Evolutionary conservation across 2,113 vertebrate species (phyloP), one percentile per base, ranked within the genome.

Genomic region (Macrotus californicus): DNA sequence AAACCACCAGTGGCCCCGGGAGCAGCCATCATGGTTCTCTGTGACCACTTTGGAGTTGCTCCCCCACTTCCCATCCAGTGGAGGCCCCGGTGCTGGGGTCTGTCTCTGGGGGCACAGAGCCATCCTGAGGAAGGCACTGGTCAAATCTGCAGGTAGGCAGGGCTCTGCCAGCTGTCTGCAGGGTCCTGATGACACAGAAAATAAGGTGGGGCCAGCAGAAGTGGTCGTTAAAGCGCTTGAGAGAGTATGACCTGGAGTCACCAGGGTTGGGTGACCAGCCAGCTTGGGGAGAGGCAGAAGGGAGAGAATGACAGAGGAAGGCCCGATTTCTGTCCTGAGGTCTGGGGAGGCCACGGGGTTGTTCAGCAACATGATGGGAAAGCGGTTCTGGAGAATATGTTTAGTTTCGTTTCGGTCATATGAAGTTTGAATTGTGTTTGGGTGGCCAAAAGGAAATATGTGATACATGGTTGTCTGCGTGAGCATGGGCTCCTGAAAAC

Each of bases 401-500:
- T 73, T 39, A 50, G 43, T 26, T 77, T 64, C 24, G 6, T 34
- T 34, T 52, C 15, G 43, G 31, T 24, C 29, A 21, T 69, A n/a
- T 29, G 54, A 86, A 46, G 2, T 86, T 86, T 31, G 29, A 48
- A 56, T 31, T 41, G n/a, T 70, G 39, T 64, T 67, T 21, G 73
- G n/a, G 4, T 22, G 41, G 22, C 12, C 21, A 48, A 8, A 36
- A 52, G 10, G 11, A 43, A 54, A 29, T 13, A 59, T 2, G 16
- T n/a, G 64, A 15, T n/a, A 2, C 15, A 6, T 0, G 4, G 1
- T 31, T 34, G 19, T 72, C 7, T 16, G 4, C n/a, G 24, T 7
- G 7, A n/a, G 24, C 6, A 66, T 36, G 52, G 21, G 11, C 11
- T 64, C 43, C 22, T 46, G 31, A 26, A 46, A 34, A 61, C 11